Conservation (phyloP, 1,140 invertebrate species). For the Apis cerana region DNA sequence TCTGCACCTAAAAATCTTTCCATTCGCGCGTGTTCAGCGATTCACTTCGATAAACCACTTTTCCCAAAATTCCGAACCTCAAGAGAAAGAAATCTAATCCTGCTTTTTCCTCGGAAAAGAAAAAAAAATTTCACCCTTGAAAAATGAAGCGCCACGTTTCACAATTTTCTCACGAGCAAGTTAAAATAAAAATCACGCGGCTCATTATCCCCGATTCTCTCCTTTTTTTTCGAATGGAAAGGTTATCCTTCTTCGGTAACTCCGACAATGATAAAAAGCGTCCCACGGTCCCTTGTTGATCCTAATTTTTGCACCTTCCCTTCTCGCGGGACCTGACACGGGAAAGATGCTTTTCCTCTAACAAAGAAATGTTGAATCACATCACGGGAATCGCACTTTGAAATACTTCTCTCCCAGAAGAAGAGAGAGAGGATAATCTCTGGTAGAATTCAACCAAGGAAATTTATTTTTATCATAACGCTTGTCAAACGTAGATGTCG, state of each 20-base stretch:
- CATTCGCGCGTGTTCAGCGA: neutral
- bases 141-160: neutral
- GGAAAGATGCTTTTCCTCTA: conserved; percentile 31
- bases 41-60: neutral
- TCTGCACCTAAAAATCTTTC: neutral
- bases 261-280: conserved; percentile 74
- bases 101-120: neutral
- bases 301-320: conserved; percentile 75
- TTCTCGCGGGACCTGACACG: conserved; percentile 49
- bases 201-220: conserved; percentile 28
- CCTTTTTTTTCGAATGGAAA: conserved; percentile 33
- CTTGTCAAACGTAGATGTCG: no score
- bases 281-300: conserved; percentile 70
- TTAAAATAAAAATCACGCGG: conserved; percentile 4
- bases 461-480: no score
- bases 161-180: neutral
- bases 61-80: neutral
- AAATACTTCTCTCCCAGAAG: neutral
- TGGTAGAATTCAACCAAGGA: no score
- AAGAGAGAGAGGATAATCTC: neutral
- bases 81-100: neutral
- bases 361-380: conserved; percentile 51
- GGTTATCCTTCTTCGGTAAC: conserved; percentile 75
- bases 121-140: neutral
- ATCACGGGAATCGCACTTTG: neutral